Percentiles rank a stretch among this genome's conserved stretches.
Conservation (phyloP, 2,888 invertebrate genomes). For the Mimachlamys varia region DNA sequence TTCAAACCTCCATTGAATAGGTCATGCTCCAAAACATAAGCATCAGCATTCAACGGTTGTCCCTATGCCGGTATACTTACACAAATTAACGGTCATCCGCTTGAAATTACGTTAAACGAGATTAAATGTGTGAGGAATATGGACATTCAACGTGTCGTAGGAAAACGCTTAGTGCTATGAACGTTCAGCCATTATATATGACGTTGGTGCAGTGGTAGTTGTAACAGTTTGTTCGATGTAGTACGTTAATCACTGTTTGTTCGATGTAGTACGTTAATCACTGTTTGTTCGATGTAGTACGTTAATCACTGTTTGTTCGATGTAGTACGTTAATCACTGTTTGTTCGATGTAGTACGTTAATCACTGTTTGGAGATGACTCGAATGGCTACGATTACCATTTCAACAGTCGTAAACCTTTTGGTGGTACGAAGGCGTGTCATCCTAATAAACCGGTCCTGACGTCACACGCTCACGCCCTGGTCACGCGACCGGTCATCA, state of each 20-base stretch:
- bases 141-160: not conserved
- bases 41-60: not conserved
- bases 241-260: no score
- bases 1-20: not conserved
- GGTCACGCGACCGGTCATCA: not conserved
- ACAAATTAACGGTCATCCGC: not conserved
- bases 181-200: not conserved
- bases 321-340: no score
- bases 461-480: not conserved
- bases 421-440: not conserved
- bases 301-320: no score
- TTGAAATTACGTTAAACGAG: not conserved
- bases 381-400: not conserved
- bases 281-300: no score
- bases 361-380: not conserved
- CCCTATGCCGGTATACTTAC: not conserved
- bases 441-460: not conserved
- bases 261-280: no score
- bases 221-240: no score
- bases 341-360: no score
- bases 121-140: not conserved
- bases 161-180: not conserved
- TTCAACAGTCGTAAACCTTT: not conserved
- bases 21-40: not conserved
- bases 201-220: not conserved